Base-by-base conservation (phyloP, 53 echinoderm and acorn worm species). In the Holothuria scabra region DNA sequence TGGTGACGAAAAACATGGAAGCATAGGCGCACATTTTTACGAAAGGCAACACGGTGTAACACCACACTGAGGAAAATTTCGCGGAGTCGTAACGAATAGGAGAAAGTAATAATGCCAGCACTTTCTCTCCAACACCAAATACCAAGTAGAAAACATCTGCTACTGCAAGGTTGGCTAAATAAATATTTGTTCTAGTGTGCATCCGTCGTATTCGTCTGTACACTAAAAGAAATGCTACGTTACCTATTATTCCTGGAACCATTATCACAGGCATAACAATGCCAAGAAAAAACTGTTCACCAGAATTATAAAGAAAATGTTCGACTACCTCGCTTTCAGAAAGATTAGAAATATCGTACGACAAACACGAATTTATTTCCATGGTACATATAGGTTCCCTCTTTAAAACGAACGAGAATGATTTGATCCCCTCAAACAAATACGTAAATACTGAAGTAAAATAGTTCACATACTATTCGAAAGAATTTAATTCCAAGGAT, bases 91-190 rank as follows among this genome's bases (percentile, higher is more conserved):
- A 64, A 5, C 48, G 37, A 25, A 81, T 64, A 25, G 82, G 60
- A 25, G 82, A 81, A 0, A 81, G 64, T 4, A 23, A 38, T 5
- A 63, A n/a, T 5, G 24, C 32, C 16, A 63, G 34, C 13, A 81
- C 24, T 60, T 81, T 81, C 44, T 81, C 82, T 64, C 82, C 82
- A 19, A 81, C 82, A 41, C 82, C 82, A 16, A 81, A 81, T 81
- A 81, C 9, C 19, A 81, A 20, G 25, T 81, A 81, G n/a, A 81
- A 21, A 62, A 44, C 14, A 35, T 81, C 82, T 8, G 82, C 82
- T 8, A 81, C 64, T 6, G 82, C 82, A 31, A 81, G 35, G 46
- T 81, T 81, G 20, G 65, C 64, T n/a, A 81, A 25, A 41, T 81
- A 81, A 48, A 81, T 81, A 21, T 81, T 81, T 7, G 82, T 81